Evolutionary conservation across 1,140 invertebrate species (phyloP).

Genomic region (Brachionus manjavacas): DNA sequence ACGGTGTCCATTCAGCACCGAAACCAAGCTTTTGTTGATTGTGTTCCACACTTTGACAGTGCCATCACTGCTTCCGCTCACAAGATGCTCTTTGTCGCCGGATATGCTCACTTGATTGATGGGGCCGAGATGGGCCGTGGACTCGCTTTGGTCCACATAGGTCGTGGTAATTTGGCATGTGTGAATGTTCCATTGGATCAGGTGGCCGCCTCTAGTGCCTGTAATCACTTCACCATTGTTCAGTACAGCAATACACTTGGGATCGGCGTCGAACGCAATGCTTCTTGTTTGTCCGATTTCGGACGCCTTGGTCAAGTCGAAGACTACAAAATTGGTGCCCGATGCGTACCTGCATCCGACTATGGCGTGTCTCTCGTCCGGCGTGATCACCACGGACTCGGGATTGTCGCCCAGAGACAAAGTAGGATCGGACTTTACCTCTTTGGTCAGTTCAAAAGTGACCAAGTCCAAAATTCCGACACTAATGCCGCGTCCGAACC

Average conservation of each 20-base stretch:
- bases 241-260: constrained; percentile 13
- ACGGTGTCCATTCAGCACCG: constrained; percentile 20
- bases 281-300: constrained; percentile 19
- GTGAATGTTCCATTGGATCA: constrained; percentile 36
- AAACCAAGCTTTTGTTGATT: background rate
- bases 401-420: constrained; percentile 18
- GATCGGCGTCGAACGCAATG: constrained; percentile 34
- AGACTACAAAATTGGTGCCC: constrained; percentile 38
- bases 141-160: background rate
- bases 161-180: constrained; percentile 30
- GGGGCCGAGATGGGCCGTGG: background rate
- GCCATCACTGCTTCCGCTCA: constrained; percentile 23
- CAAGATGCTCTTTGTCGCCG: background rate
- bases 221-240: constrained; percentile 38
- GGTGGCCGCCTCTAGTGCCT: constrained; percentile 24
- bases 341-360: constrained; percentile 25
- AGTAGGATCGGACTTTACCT: constrained; percentile 39
- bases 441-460: constrained; percentile 40
- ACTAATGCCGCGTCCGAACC: constrained; percentile 33
- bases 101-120: constrained; percentile 33
- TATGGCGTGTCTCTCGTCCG: constrained; percentile 41
- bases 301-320: constrained; percentile 29
- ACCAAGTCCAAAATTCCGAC: constrained; percentile 39
- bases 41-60: constrained; percentile 42
- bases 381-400: constrained; percentile 19